Percentiles rank a stretch among this genome's conserved stretches.
These are phyloP conservation scores for Leptoclinus maculatus DNA, from an alignment of 2,797 vertebrate genomes.

Conservation along the genomic window DNA sequence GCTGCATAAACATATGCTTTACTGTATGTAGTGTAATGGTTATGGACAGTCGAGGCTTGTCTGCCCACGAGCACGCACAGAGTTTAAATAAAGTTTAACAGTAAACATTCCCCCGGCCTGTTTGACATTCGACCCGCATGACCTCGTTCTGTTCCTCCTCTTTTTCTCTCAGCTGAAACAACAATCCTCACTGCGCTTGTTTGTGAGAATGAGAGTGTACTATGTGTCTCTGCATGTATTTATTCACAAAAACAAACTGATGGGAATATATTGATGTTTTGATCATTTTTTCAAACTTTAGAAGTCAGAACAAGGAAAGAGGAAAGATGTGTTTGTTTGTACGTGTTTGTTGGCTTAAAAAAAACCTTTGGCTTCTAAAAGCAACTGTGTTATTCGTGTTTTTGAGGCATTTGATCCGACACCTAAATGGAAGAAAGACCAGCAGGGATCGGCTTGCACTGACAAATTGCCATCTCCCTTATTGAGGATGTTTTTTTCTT, in stretches of 20 bases:
- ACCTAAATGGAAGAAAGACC: background rate
- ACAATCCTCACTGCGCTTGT: conserved; percentile 24
- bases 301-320: background rate
- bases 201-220: conserved; percentile 9
- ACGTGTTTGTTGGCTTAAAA: background rate
- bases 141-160: conserved; percentile 41
- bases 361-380: conserved; percentile 1
- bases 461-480: too few relatives aligned
- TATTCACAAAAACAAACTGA: conserved; percentile 33
- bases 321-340: background rate
- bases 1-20: background rate
- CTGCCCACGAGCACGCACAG: background rate
- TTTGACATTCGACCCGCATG: conserved; percentile 57
- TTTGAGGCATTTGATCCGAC: conserved; percentile 2
- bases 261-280: conserved; percentile 46
- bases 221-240: conserved; percentile 43
- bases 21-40: background rate
- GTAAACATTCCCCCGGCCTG: conserved; percentile 59
- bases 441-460: too few relatives aligned
- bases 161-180: conserved; percentile 70
- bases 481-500: too few relatives aligned
- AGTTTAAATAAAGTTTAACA: conserved; percentile 51
- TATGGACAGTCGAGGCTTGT: background rate
- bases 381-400: conserved; percentile 9
- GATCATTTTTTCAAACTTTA: conserved; percentile 42